Base-by-base conservation (phyloP, 2,797 vertebrate genomes). In the Ibycter americanus region DNA sequence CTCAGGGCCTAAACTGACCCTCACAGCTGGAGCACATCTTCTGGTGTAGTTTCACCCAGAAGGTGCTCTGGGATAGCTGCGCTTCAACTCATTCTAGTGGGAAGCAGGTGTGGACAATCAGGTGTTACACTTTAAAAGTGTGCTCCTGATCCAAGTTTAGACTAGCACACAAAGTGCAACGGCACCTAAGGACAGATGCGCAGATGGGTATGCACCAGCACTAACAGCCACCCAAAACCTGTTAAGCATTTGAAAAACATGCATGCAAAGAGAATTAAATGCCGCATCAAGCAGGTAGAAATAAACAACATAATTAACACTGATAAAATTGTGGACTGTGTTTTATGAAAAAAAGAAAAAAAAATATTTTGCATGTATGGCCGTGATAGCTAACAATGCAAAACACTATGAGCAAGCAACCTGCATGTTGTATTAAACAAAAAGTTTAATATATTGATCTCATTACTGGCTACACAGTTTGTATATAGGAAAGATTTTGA, bases 181-280 rank as follows among this genome's bases (percentile, higher is more conserved):
- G 2, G 11, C 21, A 63, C 4, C 17, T 36, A 16, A 47, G 2
- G 10, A 46, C 8, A 17, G 31, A 20, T 18, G 61, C 0, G 0
- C 11, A 23, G 10, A 46, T 9, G 20, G 31, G 27, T 18, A 72
- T 0, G 0, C 11, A 23, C 38, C n/a, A n/a, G 31, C 7, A 1
- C 63, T 22, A 16, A 8, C 61, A 84, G 12, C 9, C 17, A 58
- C 26, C 32, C 9, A 61, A 25, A 16, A 32, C 16, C 36, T 38
- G 4, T 38, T 68, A 68, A 67, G 8, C 4, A 15, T 47, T 36
- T 51, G 26, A 82, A 88, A 87, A 79, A 47, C 3, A 27, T 9
- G 4, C 15, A 31, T 27, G 63, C 18, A 26, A 62, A 88, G 32
- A 42, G 6, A 85, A 79, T 49, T 58, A 71, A 51, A 44, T 32